phyloP scores from a whole-genome alignment of 2,797 vertebrate genomes.

The Capromys pilorides region DNA sequence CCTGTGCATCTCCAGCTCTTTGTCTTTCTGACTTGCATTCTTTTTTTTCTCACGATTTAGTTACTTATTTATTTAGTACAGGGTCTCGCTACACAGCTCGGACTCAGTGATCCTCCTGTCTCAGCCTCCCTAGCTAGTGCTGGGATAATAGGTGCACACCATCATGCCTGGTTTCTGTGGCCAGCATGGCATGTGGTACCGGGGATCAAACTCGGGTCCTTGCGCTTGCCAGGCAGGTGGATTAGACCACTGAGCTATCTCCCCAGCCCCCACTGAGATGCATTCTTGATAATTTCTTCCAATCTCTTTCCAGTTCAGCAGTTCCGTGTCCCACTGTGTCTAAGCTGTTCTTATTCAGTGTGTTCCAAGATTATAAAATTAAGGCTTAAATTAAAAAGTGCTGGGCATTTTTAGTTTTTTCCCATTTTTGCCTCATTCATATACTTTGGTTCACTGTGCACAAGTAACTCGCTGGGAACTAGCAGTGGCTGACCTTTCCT shows the following conservation, averaged over 20 bases:
- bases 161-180: no score
- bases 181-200: no score
- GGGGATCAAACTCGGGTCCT: no score
- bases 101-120: no score
- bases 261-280: neutral
- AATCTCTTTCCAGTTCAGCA: neutral
- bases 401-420: neutral
- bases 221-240: no score
- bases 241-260: no score
- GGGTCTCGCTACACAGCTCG: no score
- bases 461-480: fast-evolving
- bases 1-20: neutral
- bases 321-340: neutral
- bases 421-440: neutral
- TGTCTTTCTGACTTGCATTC: neutral
- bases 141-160: no score
- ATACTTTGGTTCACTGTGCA: neutral
- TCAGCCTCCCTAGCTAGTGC: no score
- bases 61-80: no score
- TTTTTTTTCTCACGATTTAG: no score
- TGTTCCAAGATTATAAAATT: neutral
- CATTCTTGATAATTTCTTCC: neutral
- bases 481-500: neutral
- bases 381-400: neutral
- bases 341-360: neutral